Conservation (phyloP, 1,140 invertebrate species). For the Pogonomyrmex barbatus region DNA sequence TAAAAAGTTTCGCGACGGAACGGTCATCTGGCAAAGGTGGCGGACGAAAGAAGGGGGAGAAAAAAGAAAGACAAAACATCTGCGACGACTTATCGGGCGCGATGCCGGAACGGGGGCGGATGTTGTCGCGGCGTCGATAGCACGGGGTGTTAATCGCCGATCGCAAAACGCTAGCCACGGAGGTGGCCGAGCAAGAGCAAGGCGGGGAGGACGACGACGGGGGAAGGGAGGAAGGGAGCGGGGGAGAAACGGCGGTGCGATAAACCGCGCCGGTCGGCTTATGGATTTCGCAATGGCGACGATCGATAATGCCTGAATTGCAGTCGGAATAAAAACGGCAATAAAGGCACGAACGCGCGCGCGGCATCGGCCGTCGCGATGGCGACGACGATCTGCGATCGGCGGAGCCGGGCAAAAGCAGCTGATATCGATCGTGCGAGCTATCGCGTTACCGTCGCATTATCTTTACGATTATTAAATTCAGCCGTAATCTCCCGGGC, state of each 20-base stretch:
- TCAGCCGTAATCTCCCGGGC: slow-evolving; percentile 17
- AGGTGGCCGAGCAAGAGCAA: too few relatives aligned
- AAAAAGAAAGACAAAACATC: slow-evolving; percentile 25
- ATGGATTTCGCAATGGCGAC: slow-evolving; percentile 61
- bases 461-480: slow-evolving; percentile 59
- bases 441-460: slow-evolving; percentile 21
- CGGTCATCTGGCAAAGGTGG: slow-evolving; percentile 15
- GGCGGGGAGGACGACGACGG: background rate
- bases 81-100: slow-evolving; percentile 51
- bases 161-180: slow-evolving; percentile 39
- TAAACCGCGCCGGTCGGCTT: slow-evolving; percentile 55
- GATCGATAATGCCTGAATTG: slow-evolving; percentile 64
- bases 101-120: slow-evolving; percentile 44
- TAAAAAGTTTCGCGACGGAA: slow-evolving; percentile 28
- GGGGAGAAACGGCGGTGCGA: slow-evolving; percentile 18
- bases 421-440: slow-evolving; percentile 61
- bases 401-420: background rate
- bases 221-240: too few relatives aligned
- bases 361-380: background rate
- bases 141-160: slow-evolving; percentile 64
- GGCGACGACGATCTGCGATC: slow-evolving; percentile 13
- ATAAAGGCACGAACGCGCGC: slow-evolving; percentile 39
- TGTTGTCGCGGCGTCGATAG: slow-evolving; percentile 39
- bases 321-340: slow-evolving; percentile 52
- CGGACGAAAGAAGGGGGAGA: background rate